phyloP scores from a whole-genome alignment of 2,797 vertebrate genomes.

The Eupleurogrammus muticus region DNA sequence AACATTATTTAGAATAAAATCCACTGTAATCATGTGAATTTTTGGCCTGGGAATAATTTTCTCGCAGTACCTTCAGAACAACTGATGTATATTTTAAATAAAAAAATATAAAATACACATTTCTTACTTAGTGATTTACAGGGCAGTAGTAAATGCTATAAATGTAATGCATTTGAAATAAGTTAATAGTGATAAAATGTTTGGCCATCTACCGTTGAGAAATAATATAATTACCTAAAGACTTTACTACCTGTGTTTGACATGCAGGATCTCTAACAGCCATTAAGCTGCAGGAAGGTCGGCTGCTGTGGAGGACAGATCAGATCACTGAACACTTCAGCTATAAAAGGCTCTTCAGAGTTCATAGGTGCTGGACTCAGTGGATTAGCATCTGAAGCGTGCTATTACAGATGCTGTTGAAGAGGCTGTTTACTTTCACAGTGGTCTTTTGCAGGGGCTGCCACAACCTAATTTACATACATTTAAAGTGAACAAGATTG shows the following conservation, averaged over 20 bases:
- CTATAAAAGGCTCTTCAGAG: conserved; percentile 13
- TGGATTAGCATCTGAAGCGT: conserved; percentile 20
- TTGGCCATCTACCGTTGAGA: not conserved
- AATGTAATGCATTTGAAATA: no score
- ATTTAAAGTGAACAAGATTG: conserved; percentile 3
- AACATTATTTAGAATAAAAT: no score
- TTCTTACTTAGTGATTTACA: no score
- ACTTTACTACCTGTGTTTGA: conserved; percentile 10
- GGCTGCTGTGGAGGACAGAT: not conserved
- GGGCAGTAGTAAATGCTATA: no score
- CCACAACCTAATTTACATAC: conserved; percentile 23
- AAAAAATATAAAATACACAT: no score
- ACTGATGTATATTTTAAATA: no score
- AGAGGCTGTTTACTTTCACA: conserved; percentile 44
- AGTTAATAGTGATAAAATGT: not conserved
- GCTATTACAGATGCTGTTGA: conserved; percentile 4
- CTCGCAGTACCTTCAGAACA: no score
- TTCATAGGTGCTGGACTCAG: not conserved
- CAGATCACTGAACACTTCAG: not conserved
- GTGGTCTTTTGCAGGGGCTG: conserved; percentile 1
- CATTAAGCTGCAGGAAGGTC: not conserved
- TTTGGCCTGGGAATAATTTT: no score
- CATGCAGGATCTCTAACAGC: not conserved
- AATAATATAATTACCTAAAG: not conserved
- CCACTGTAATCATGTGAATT: no score